Base-by-base conservation (phyloP, 2,888 invertebrate genomes). In the Drosophila demipolita region DNA sequence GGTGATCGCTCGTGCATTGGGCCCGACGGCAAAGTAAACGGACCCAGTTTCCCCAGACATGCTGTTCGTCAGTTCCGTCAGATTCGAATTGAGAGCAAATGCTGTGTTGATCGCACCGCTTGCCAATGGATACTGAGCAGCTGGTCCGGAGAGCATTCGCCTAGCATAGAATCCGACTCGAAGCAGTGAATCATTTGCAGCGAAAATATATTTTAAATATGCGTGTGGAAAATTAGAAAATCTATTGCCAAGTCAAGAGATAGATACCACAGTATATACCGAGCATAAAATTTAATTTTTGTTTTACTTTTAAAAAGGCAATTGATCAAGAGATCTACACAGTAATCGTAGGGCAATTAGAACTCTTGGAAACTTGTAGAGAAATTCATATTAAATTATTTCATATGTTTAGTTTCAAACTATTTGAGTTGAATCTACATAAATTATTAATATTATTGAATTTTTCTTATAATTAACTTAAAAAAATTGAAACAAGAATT, bases 21-120 rank as follows among this genome's bases (percentile, higher is more conserved):
- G 92, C 1, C 92, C 92, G 35, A 92, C 92, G 66, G 92, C 92
- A 72, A 92, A 92, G 66, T 92, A 92, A 15, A 86, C 80, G n/a
- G 89, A 78, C n/a, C 66, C 40, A 23, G 70, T 75, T 58, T 82
- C 85, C 71, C 78, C 79, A 49, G 74, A 68, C 87, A 89, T 87
- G 48, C 35, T 72, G 65, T 23, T 36, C 32, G 49, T 7, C 20
- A 15, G n/a, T 17, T 29, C 29, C 29, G 35, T 20, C 23, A 23
- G 50, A 65, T 32, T n/a, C 8, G 35, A 15, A 29, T 17, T 49
- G 40, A 33, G 48, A 48, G 59, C 42, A 45, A 26, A 61, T 15
- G 32, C 55, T 29, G 40, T 33, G 73, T 80, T 63, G 33, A 26
- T 64, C 23, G 61, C 60, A 40, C 23, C 55, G 66, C 72, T 68